Evolutionary conservation across 2,113 vertebrate genomes (phyloP), one percentile per base, ranked within the genome.

Genomic region (Antigone vipio): DNA sequence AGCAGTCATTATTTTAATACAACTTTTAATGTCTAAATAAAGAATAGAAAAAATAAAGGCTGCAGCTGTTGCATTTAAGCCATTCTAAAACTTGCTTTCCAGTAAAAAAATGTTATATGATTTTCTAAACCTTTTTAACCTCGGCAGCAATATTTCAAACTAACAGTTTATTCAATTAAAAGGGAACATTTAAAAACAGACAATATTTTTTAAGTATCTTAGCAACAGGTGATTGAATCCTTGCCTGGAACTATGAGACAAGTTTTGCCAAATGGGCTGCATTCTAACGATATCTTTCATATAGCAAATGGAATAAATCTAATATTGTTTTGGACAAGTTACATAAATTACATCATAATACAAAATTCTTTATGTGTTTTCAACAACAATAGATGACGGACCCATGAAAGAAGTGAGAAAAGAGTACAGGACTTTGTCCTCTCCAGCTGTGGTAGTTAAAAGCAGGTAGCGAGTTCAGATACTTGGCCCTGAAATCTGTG

Each of bases 161-260:
- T 97, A 96, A 96, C 96, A 95, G 96, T 97, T 98, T 98, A 98
- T 97, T 98, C 96, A 98, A 97, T 98, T 98, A 98, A 98, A 97
- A 96, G 95, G 91, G 92, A 98, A 97, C 92, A 96, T 97, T 97
- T 97, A 93, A 97, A 98, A 98, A 98, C 96, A 98, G 98, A 98
- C 98, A 98, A 98, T 99, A 98, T 99, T 98, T 99, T 98, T 98
- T 79, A 96, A 97, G 98, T 99, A 98, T 97, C 98, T 98, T 98
- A 98, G 98, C 98, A 99, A 98, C 98, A 98, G 97, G 98, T 98
- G 98, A 98, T 98, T 98, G 98, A 98, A 98, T 97, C 92, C 69
- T 96, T 98, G 98, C 98, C 98, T 97, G 96, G 98, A 98, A 98
- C 92, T 94, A 95, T 96, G 97, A 97, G 96, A 96, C 96, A 96